Evolutionary conservation across 2,113 vertebrate species (phyloP).

Genomic region (Antechinus flavipes): DNA sequence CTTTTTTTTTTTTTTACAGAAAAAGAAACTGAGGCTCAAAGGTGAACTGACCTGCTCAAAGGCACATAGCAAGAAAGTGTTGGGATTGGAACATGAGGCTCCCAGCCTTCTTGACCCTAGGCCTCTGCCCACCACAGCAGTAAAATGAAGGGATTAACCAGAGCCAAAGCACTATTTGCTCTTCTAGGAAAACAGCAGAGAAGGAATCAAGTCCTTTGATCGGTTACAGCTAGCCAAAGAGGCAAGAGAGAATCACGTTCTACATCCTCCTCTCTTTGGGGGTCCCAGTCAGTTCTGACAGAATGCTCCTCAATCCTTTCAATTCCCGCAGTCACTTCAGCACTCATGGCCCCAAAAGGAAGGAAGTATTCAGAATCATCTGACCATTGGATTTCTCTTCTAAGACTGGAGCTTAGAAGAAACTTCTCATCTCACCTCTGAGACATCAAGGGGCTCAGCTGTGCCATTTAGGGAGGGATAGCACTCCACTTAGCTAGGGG

Average conservation of each 20-base stretch:
- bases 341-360: not conserved
- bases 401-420: not conserved
- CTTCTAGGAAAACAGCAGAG: conserved; percentile 6
- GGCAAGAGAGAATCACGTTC: not conserved
- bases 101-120: not conserved
- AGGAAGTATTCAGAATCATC: not conserved
- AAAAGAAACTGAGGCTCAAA: not conserved
- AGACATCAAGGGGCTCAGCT: not conserved
- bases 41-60: not conserved
- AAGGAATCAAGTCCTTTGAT: conserved; percentile 24
- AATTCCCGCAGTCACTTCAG: not conserved
- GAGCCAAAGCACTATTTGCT: conserved; percentile 12
- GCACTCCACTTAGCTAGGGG: not conserved
- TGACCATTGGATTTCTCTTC: not conserved
- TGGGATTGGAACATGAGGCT: not conserved
- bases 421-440: not conserved
- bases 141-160: conserved; percentile 37
- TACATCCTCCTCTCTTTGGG: not conserved
- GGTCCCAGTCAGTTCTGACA: not conserved
- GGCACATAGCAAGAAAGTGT: not conserved
- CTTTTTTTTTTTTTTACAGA: not conserved
- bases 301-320: not conserved
- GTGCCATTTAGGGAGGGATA: not conserved
- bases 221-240: conserved; percentile 6
- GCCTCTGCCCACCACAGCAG: not conserved